A percentile compares a stretch with the other conserved stretches of the same genome.
Conservation (phyloP, 2,888 invertebrate genomes). For the Keiferia lycopersicella region DNA sequence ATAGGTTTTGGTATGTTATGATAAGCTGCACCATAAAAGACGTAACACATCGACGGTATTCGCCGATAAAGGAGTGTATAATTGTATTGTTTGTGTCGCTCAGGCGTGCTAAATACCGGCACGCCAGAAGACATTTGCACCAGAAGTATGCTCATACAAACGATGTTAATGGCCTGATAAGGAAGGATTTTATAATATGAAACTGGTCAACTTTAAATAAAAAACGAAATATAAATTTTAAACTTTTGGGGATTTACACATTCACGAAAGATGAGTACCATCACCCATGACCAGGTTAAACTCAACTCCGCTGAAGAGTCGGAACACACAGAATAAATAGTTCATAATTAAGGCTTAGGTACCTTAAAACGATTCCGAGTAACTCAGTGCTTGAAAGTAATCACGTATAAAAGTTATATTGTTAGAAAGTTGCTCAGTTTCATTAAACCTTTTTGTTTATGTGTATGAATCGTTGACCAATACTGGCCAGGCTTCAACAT, state of each 20-base stretch:
- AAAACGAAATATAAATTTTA: not conserved
- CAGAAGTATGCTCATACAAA: not conserved
- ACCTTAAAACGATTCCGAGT: too few relatives aligned
- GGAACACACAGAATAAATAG: too few relatives aligned
- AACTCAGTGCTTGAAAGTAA: too few relatives aligned
- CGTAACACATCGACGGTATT: slow-evolving; percentile 24
- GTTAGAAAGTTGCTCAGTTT: too few relatives aligned
- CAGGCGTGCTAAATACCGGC: slow-evolving; percentile 35
- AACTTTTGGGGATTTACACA: too few relatives aligned
- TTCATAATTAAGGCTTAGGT: too few relatives aligned
- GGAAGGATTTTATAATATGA: not conserved
- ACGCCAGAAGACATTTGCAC: slow-evolving; percentile 35
- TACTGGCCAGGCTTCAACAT: not conserved
- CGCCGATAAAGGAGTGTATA: slow-evolving; percentile 42
- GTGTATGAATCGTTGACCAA: too few relatives aligned
- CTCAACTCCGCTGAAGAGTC: too few relatives aligned
- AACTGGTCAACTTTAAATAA: not conserved
- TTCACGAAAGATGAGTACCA: too few relatives aligned
- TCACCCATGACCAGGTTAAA: too few relatives aligned
- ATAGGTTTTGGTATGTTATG: not conserved
- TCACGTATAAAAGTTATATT: too few relatives aligned
- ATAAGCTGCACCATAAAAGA: slow-evolving; percentile 7
- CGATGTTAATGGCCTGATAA: not conserved
- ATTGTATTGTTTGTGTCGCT: slow-evolving; percentile 44
- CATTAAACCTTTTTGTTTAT: too few relatives aligned